Conservation (phyloP, 2,113 vertebrate genomes). For the Emydura subglobosa region DNA sequence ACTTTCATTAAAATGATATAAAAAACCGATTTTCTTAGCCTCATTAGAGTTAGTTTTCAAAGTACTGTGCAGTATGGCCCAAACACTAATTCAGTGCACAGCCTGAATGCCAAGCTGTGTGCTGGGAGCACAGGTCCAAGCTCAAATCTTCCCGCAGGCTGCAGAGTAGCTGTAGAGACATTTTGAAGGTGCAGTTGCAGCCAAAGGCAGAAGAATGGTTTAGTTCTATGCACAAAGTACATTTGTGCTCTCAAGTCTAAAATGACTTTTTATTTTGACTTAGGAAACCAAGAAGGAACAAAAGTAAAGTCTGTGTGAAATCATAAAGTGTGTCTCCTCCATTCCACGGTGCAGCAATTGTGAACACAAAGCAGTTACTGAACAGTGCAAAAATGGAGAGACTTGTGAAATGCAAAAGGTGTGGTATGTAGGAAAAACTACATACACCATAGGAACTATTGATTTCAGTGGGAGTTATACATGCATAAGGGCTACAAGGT, state of each 20-base stretch:
- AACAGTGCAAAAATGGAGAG: background rate
- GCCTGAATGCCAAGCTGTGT: background rate
- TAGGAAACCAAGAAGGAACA: background rate
- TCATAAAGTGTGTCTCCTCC: background rate
- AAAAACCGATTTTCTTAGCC: background rate
- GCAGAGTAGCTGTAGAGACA: background rate
- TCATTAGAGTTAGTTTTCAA: background rate
- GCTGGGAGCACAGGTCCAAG: too few species aligned
- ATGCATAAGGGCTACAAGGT: background rate
- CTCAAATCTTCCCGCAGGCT: background rate
- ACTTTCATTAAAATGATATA: background rate
- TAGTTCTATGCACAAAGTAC: background rate
- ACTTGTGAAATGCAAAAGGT: background rate
- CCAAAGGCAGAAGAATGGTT: background rate
- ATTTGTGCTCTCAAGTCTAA: background rate
- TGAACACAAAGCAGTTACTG: background rate
- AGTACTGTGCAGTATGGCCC: background rate
- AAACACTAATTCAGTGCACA: background rate
- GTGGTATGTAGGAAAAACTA: background rate
- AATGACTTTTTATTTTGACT: background rate
- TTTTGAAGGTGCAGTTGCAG: background rate
- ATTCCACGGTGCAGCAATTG: background rate
- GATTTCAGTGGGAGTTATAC: background rate
- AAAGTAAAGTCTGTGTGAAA: background rate
- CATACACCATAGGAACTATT: background rate